Percentiles rank a stretch among this genome's conserved stretches.
Conservation (phyloP, 2,888 invertebrate species). For the Pristionchus entomophagus region DNA sequence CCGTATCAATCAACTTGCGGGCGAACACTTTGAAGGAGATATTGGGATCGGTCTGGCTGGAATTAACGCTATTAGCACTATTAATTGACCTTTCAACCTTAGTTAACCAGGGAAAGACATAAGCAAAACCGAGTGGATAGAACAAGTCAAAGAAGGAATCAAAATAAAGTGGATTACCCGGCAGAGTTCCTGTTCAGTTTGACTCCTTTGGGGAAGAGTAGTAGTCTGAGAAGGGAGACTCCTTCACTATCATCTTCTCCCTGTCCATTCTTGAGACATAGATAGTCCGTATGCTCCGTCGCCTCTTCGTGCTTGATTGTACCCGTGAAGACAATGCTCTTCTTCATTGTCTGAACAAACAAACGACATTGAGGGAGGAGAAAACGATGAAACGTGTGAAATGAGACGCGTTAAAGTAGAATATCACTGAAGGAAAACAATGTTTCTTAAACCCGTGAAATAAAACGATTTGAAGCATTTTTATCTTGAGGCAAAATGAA, state of each 20-base stretch:
- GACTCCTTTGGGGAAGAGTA: slow-evolving; percentile 34
- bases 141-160: neutral
- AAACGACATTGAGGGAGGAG: neutral
- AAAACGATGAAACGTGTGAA: neutral
- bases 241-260: slow-evolving; percentile 33
- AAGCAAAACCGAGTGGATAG: neutral
- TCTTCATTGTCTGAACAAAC: slow-evolving; percentile 12
- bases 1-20: neutral
- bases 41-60: neutral
- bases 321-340: slow-evolving; percentile 20
- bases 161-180: neutral
- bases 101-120: too few relatives aligned
- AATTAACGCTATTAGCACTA: neutral
- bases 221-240: neutral
- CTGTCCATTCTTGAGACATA: slow-evolving; percentile 32
- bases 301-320: slow-evolving; percentile 13
- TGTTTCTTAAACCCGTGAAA: neutral
- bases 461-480: too few relatives aligned
- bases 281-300: slow-evolving; percentile 23
- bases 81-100: neutral
- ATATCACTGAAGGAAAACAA: neutral
- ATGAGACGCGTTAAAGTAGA: neutral
- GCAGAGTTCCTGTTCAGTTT: neutral
- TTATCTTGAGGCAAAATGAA: too few relatives aligned
- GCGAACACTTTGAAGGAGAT: slow-evolving; percentile 22